These are phyloP conservation scores for Sinosuthora webbiana DNA, from an alignment of 2,113 vertebrate species.

Conservation along the genomic window DNA sequence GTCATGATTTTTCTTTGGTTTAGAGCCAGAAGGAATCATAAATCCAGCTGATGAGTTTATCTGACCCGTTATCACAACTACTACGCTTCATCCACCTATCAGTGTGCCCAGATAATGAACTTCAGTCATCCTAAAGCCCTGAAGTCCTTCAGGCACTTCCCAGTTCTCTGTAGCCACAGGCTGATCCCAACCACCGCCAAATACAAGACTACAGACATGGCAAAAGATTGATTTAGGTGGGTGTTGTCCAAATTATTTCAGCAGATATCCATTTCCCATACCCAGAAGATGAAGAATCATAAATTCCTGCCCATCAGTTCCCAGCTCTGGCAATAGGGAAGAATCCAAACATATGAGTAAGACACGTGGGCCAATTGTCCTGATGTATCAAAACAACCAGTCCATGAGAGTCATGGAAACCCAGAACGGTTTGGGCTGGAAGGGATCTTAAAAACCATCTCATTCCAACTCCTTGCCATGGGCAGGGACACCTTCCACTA, in stretches of 20 bases:
- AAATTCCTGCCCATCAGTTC: background rate
- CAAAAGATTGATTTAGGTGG: background rate
- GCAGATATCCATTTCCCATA: background rate
- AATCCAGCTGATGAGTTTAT: background rate
- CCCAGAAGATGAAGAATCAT: background rate
- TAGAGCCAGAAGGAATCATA: background rate
- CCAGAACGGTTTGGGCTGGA: background rate
- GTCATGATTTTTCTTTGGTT: background rate
- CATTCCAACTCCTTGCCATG: too few relatives aligned
- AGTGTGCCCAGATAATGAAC: background rate
- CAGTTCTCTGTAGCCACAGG: background rate
- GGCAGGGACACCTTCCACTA: background rate
- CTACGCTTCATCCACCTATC: background rate
- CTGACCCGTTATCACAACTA: background rate
- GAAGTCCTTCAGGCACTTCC: background rate
- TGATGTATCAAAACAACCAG: background rate
- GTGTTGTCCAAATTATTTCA: background rate
- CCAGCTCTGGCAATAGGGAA: background rate
- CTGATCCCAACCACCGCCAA: background rate
- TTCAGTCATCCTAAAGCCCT: background rate
- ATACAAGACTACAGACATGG: background rate
- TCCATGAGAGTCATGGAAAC: background rate
- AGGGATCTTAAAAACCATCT: background rate
- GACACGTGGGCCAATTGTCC: background rate
- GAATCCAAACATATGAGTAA: background rate